These are phyloP conservation scores for Regulus satrapa DNA, from an alignment of 2,113 vertebrate species.

Conservation along the genomic window DNA sequence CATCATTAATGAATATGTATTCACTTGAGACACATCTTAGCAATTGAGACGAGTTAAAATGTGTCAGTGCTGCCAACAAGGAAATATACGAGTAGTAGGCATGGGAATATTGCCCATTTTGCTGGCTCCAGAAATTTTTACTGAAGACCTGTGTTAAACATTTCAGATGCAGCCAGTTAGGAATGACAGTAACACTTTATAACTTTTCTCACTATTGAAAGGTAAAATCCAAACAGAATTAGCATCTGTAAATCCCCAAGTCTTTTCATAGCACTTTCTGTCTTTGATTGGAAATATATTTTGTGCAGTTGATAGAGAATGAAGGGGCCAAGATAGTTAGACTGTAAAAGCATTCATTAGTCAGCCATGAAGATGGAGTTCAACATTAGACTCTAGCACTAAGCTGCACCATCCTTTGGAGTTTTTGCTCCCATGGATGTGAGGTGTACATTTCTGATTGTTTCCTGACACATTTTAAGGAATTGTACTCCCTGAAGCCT, in stretches of 20 bases:
- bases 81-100: background rate
- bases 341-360: background rate
- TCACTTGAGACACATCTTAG: constrained; percentile 8
- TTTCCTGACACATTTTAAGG: background rate
- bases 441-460: background rate
- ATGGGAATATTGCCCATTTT: constrained; percentile 27
- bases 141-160: background rate
- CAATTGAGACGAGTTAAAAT: background rate
- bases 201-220: background rate
- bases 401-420: background rate
- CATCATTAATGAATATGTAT: constrained; percentile 45
- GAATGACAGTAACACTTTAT: constrained; percentile 38
- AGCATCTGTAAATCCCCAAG: constrained; percentile 11
- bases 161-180: constrained; percentile 14
- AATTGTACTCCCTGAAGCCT: background rate
- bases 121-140: constrained; percentile 32
- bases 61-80: background rate
- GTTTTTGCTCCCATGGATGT: background rate
- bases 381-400: background rate
- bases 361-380: background rate
- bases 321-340: background rate
- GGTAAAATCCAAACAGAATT: constrained; percentile 37
- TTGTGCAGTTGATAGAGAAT: background rate
- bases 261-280: background rate
- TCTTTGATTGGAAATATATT: background rate